phyloP scores from a whole-genome alignment of 2,888 invertebrate genomes.

The Dascillus cervinus region DNA sequence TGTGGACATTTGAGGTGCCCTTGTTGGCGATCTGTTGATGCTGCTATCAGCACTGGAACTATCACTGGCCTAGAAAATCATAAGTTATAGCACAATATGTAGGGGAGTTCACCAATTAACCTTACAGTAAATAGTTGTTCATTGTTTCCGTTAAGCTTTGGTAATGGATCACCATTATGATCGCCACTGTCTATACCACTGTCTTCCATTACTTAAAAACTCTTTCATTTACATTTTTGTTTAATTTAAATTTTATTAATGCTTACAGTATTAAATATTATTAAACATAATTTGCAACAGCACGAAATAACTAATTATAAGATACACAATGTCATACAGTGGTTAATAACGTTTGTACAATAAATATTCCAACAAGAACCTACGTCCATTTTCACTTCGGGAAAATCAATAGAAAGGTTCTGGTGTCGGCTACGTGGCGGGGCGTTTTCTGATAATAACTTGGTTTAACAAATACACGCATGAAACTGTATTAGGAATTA shows the following conservation, averaged over 20 bases:
- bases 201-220: constrained; percentile 46
- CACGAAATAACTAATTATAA: no score
- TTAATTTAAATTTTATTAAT: no score
- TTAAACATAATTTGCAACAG: no score
- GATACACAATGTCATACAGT: no score
- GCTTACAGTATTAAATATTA: no score
- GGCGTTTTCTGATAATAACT: no score
- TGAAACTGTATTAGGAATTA: no score
- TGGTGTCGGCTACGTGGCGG: constrained; percentile 17
- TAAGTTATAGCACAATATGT: neutral
- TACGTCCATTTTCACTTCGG: constrained; percentile 14
- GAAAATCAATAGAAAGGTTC: constrained; percentile 26
- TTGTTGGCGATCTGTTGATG: constrained; percentile 30
- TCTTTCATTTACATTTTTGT: no score
- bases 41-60: constrained; percentile 38
- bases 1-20: constrained; percentile 23
- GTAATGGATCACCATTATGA: constrained; percentile 38
- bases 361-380: constrained; percentile 11
- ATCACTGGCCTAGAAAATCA: constrained; percentile 32
- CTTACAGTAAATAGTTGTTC: constrained; percentile 17
- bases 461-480: no score
- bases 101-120: neutral
- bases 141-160: constrained; percentile 27
- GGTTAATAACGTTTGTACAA: no score
- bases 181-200: constrained; percentile 49